These are phyloP conservation scores for Flexamia atlantica DNA, from an alignment of 2,888 invertebrate genomes.

Conservation along the genomic window DNA sequence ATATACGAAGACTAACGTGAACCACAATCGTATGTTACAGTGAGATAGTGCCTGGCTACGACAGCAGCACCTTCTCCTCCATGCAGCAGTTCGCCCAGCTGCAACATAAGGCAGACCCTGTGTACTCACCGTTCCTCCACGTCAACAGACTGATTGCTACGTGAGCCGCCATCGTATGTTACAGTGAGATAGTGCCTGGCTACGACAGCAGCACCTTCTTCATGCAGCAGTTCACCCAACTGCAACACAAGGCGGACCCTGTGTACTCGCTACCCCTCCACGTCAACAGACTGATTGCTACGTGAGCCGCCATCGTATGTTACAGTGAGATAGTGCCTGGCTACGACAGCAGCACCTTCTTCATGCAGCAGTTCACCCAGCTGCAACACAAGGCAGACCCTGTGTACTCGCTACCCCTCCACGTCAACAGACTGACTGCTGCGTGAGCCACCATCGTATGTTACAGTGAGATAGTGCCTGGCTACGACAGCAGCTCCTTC, in stretches of 20 bases:
- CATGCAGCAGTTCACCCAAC: conserved; percentile 89
- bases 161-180: too few relatives aligned
- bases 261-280: conserved; percentile 94
- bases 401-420: conserved; percentile 93
- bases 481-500: conserved; percentile 93
- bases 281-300: conserved; percentile 84
- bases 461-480: conserved; percentile 93
- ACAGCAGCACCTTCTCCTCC: too few relatives aligned
- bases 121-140: too few relatives aligned
- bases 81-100: too few relatives aligned
- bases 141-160: too few relatives aligned
- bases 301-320: conserved; percentile 66
- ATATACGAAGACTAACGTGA: too few relatives aligned
- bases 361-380: conserved; percentile 90
- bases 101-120: too few relatives aligned
- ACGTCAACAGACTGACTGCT: conserved; percentile 97
- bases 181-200: conserved; percentile 93
- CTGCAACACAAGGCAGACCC: conserved; percentile 93
- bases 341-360: conserved; percentile 93
- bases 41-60: too few relatives aligned
- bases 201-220: conserved; percentile 95
- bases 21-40: too few relatives aligned
- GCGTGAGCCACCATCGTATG: conserved; percentile 86
- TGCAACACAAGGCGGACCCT: conserved; percentile 93
- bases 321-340: conserved; percentile 93